Base-by-base conservation (phyloP, 2,113 vertebrate genomes). In the Leucopsar rothschildi region DNA sequence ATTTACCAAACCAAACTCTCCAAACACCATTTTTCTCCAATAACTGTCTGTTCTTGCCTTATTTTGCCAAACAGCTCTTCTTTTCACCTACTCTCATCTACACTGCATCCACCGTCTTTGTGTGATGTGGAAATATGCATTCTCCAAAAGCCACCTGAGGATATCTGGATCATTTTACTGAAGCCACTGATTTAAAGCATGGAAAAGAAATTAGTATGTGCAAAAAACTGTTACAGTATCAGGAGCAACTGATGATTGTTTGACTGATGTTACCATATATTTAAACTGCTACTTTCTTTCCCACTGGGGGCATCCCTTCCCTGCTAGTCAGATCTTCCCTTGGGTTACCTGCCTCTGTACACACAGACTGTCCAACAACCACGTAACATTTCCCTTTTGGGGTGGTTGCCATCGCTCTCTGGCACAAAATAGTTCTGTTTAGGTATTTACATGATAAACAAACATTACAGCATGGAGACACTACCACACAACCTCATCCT, bases 301-400 rank as follows among this genome's bases (percentile, higher is more conserved):
- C 25, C 0, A 1, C 6, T 33, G 39, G 12, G 39, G 17, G 7
- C 25, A 68, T 18, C 44, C 12, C 39, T 59, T 66, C 35, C 17
- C 13, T 12, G 24, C 45, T 42, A 28, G 27, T 47, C 3, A 10
- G 28, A 20, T 37, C 16, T 44, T 68, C 47, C 8, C 35, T 42
- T 44, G 55, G 19, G 19, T 22, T 70, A 23, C 45, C 28, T 40
- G 12, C 13, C 65, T 44, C 17, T 29, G 28, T 16, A 42, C 16
- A 33, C 0, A 2, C 29, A 40, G 0, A 0, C 31, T 44, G 4
- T 7, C 50, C 27, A 37, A 40, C 2, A 28, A 24, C 6, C n/a
- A 45, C 0, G 0, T 6, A 50, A 22, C 15, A 18, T 25, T 61
- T 31, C 45, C 23, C 3, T 25, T 69, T 56, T 5, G 4, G 4